A percentile compares a stretch with the other conserved stretches of the same genome.
Conservation (phyloP, 2,888 invertebrate genomes). For the Xylota segnis region DNA sequence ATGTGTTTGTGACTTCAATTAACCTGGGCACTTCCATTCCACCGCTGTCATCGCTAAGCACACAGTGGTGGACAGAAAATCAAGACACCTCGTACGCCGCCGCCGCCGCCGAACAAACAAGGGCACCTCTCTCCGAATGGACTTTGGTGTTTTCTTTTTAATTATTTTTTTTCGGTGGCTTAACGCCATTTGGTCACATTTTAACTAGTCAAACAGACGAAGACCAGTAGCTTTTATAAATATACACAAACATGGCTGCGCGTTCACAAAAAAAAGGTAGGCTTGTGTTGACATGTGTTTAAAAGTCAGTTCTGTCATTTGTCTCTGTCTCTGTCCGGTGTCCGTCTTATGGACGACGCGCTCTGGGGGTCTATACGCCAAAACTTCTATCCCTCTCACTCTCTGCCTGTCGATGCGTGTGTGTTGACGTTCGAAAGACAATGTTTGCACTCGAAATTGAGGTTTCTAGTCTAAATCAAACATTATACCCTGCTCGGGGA, state of each 20-base stretch:
- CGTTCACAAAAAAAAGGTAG: not conserved
- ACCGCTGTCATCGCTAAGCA: not conserved
- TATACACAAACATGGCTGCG: slow-evolving; percentile 29
- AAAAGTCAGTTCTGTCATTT: slow-evolving; percentile 1
- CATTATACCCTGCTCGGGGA: slow-evolving; percentile 50
- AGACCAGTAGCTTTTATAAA: slow-evolving; percentile 73
- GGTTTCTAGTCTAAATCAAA: slow-evolving; percentile 76
- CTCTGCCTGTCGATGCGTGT: not conserved
- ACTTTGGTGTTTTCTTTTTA: not conserved
- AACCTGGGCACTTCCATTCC: slow-evolving; percentile 38
- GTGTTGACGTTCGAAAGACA: slow-evolving; percentile 62
- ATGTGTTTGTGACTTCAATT: slow-evolving; percentile 64
- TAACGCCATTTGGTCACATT: slow-evolving; percentile 64
- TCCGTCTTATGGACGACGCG: not conserved
- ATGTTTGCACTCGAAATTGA: slow-evolving; percentile 74
- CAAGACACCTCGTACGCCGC: not conserved
- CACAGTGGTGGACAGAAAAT: slow-evolving; percentile 9
- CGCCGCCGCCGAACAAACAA: slow-evolving; percentile 13
- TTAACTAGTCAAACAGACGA: slow-evolving; percentile 66
- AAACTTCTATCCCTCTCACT: slow-evolving; percentile 16
- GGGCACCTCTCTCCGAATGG: slow-evolving; percentile 20
- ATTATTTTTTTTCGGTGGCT: slow-evolving; percentile 46
- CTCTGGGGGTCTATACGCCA: not conserved
- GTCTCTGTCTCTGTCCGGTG: not conserved
- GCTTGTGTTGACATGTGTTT: slow-evolving; percentile 21